A percentile compares a stretch with the other conserved stretches of the same genome.
Evolutionary conservation across 2,113 vertebrate species (phyloP).

Genomic region (Phalacrocorax carbo): DNA sequence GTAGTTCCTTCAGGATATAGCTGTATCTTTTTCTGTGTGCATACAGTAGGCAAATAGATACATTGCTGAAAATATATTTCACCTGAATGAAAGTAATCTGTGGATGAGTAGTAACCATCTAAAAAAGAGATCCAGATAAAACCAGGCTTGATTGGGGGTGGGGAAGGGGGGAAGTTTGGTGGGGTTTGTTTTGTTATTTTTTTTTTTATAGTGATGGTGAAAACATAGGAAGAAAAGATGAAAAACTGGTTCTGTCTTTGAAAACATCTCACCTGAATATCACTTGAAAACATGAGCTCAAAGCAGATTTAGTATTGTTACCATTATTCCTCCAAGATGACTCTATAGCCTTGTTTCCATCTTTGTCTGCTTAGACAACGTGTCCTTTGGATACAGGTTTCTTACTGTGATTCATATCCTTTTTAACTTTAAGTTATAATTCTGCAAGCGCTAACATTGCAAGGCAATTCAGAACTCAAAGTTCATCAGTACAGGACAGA

Average conservation of each 20-base stretch:
- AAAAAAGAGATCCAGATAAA: not conserved
- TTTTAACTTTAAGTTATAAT: not conserved
- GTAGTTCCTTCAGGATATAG: not conserved
- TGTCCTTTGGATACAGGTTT: not conserved
- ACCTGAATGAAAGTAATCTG: not conserved
- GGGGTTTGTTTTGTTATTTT: accelerated
- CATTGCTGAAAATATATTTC: not conserved
- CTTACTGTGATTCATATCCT: not conserved
- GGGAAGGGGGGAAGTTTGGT: no score
- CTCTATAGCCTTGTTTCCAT: not conserved
- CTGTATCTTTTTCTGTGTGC: not conserved
- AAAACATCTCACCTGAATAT: not conserved
- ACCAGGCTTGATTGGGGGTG: not conserved
- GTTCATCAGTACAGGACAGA: not conserved
- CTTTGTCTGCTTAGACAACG: not conserved
- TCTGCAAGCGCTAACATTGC: not conserved
- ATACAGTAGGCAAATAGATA: not conserved
- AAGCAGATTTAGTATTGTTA: not conserved
- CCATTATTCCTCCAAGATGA: not conserved
- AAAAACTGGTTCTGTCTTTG: not conserved
- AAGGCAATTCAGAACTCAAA: not conserved
- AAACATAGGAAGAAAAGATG: not conserved
- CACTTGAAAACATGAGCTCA: not conserved
- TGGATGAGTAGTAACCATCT: not conserved
- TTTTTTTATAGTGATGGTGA: not conserved